Base-by-base conservation (phyloP, 92 coral and sea anemone species). In the Porites divaricata region DNA sequence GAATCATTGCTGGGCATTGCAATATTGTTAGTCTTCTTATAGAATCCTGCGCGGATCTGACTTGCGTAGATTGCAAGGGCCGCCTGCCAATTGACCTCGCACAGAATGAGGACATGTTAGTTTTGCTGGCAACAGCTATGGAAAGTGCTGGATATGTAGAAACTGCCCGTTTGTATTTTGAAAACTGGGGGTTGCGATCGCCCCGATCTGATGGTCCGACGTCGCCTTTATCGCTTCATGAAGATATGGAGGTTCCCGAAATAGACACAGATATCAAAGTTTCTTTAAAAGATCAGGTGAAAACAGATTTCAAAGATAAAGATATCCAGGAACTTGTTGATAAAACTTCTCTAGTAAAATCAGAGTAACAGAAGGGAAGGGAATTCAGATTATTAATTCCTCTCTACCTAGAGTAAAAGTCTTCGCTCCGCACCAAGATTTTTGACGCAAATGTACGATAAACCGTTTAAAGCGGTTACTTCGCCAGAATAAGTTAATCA, bases 51-150 rank as follows among this genome's bases (percentile, higher is more conserved):
- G 98, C 98, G 6, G 85, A 89, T 75, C 74, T 93, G n/a, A 87
- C 98, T 50, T 84, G 88, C 56, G 90, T 93, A 79, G 92, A 92
- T 52, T 17, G 77, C 8, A 87, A 89, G 76, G 98, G 98, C 4
- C 88, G 92, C 72, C 76, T 93, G 54, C 98, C 98, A 11, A 85
- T 93, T 23, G 98, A 93, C 68, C 65, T 91, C 66, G 98, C 98
- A 13, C 86, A 78, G 53, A 92, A 88, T 48, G 83, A 88, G 15
- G 92, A 89, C 72, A 93, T 93, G 98, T 63, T 91, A 20, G 86
- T 91, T 22, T 77, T 89, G 78, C 76, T 93, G 35, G 90, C 92
- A 25, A 89, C 82, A 58, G 84, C 91, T 23, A 93, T 93, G 98
- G 86, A 86, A 11, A 72, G 59, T 21, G 93, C 94, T 56, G 98